These are phyloP conservation scores for Australoheros scitulus DNA, from an alignment of 2,113 vertebrate species.

Conservation along the genomic window DNA sequence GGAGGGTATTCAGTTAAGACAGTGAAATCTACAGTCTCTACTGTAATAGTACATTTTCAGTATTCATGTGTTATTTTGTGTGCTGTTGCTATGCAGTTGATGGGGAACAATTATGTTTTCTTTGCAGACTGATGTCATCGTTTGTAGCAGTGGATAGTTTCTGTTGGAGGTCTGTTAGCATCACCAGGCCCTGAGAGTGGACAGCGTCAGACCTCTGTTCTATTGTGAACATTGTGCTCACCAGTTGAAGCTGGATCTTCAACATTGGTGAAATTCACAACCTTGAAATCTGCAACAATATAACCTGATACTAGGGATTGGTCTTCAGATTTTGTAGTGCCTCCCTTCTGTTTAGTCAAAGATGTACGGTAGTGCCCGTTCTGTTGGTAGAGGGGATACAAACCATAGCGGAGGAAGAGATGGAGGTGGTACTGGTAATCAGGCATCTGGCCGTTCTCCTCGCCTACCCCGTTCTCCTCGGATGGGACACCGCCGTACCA, in stretches of 20 bases:
- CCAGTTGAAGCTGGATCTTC: conserved; percentile 41
- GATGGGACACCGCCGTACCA: conserved; percentile 95
- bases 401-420: conserved; percentile 80
- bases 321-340: conserved; percentile 5
- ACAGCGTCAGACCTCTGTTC: not conserved
- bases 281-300: not conserved
- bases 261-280: not conserved
- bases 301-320: not conserved
- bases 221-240: conserved; percentile 45
- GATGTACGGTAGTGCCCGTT: conserved; percentile 97
- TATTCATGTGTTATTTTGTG: not conserved
- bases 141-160: conserved; percentile 11
- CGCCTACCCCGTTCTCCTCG: conserved; percentile 94
- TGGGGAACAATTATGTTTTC: conserved; percentile 19
- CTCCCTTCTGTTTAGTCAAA: conserved; percentile 32
- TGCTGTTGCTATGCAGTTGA: not conserved
- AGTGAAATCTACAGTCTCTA: not conserved
- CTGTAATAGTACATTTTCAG: not conserved
- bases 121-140: conserved; percentile 53
- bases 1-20: not conserved
- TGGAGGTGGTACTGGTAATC: conserved; percentile 70
- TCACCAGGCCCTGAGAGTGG: conserved; percentile 16
- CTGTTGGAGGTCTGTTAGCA: conserved; percentile 15
- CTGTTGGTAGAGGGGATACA: conserved; percentile 92
- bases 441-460: conserved; percentile 94